Conservation (phyloP, 2,113 vertebrate genomes). For the Percina caprodes region DNA sequence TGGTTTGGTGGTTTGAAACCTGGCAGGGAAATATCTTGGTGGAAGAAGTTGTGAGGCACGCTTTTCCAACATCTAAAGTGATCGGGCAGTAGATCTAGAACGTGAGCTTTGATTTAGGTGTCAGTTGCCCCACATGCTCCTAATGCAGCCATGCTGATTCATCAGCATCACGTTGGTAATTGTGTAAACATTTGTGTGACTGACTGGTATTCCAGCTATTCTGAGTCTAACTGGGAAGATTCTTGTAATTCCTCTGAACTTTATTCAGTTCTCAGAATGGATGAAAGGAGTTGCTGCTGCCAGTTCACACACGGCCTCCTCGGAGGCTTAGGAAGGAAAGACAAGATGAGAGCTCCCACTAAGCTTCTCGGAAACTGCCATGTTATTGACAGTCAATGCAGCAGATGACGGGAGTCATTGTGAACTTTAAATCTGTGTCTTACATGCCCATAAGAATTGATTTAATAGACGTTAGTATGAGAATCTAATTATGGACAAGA, state of each 20-base stretch:
- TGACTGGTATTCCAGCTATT: conserved; percentile 43
- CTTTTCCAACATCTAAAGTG: conserved; percentile 8
- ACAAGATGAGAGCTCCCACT: conserved; percentile 66
- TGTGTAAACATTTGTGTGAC: conserved; percentile 60
- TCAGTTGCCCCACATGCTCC: conserved; percentile 29
- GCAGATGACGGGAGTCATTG: conserved; percentile 62
- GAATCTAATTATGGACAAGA: conserved; percentile 28
- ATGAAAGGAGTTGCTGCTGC: conserved; percentile 68
- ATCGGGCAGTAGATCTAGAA: conserved; percentile 28
- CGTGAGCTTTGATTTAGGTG: conserved; percentile 27
- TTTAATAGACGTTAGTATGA: conserved; percentile 36
- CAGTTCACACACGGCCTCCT: conserved; percentile 62
- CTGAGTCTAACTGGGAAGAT: conserved; percentile 64
- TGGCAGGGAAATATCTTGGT: conserved; percentile 14
- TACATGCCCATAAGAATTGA: conserved; percentile 47
- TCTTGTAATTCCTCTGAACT: conserved; percentile 81
- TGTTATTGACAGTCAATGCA: conserved; percentile 73
- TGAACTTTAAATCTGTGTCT: conserved; percentile 69
- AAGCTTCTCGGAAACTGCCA: conserved; percentile 73
- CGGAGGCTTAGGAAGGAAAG: conserved; percentile 65
- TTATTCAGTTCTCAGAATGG: conserved; percentile 70
- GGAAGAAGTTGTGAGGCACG: conserved; percentile 18
- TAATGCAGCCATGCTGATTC: conserved; percentile 7
- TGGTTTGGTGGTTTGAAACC: conserved; percentile 24
- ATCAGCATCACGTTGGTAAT: conserved; percentile 23